Evolutionary conservation across 2,113 vertebrate genomes (phyloP), one percentile per base, ranked within the genome.

Genomic region (Chloroceryle aenea): DNA sequence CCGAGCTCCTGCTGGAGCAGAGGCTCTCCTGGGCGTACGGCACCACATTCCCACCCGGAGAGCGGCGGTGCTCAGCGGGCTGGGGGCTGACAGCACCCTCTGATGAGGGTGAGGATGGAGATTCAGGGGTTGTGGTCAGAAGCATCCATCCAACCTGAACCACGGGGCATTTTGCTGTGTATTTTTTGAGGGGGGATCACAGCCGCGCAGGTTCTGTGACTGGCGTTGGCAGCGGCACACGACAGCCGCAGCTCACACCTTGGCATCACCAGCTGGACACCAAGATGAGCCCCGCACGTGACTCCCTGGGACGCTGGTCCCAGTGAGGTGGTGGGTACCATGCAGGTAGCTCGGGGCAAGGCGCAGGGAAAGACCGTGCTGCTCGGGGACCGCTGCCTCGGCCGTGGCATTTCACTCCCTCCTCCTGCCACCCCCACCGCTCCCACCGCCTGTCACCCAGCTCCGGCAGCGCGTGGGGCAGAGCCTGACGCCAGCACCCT

Each of bases 231-330:
- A 29, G 34, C 0, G 4, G 43, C 68, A 27, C n/a, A 3, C 0
- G 1, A 0, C 0, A 34, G 61, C 7, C n/a, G 3, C 42, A 25
- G 75, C 19, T 32, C 40, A 26, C 50, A 10, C 36, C 59, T 8
- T 1, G 48, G 30, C 2, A 5, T 10, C 77, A 18, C 63, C 36
- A 32, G 6, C 19, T 14, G 62, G 90, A 7, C 40, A 1, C 40
- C 0, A 1, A 14, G 34, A 14, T 1, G 68, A 80, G 48, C 47
- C 12, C 48, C 2, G 1, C 4, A 3, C 4, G 0, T 2, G 58
- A 43, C 55, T 42, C 69, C 14, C 47, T 4, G 4, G 23, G 32
- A 21, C 0, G 1, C 50, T 30, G 14, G 2, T 80, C 48, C 1
- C 32, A 20, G 32, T 1, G 14, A 25, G 9, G 12, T 2, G 34